Evolutionary conservation across 2,797 vertebrate species (phyloP).

Genomic region (Dicrostonyx torquatus): DNA sequence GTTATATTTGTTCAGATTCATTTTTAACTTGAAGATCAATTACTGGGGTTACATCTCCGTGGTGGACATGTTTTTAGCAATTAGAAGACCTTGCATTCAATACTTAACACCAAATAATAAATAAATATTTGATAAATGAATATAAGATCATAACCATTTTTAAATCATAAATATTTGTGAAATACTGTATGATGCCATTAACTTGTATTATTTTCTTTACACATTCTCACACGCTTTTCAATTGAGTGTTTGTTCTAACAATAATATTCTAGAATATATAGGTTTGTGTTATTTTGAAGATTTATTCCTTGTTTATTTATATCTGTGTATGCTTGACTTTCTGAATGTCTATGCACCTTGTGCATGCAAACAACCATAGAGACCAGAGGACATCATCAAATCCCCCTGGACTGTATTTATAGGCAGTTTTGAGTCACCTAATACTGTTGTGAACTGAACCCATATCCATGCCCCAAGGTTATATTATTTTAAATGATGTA

Average conservation of each 20-base stretch:
- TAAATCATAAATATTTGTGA: constrained; percentile 26
- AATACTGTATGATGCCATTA: not conserved
- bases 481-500: constrained; percentile 13
- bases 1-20: not conserved
- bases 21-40: not conserved
- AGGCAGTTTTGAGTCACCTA: no score
- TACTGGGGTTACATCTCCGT: not conserved
- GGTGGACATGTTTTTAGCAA: not conserved
- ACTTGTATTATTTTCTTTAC: constrained; percentile 17
- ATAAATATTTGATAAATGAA: not conserved
- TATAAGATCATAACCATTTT: not conserved
- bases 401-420: not conserved
- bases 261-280: not conserved
- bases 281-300: not conserved
- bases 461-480: not conserved
- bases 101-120: not conserved
- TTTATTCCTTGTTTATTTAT: not conserved
- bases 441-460: not conserved
- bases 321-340: not conserved
- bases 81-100: not conserved
- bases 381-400: not conserved
- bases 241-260: not conserved
- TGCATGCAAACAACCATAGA: not conserved
- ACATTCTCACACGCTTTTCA: not conserved
- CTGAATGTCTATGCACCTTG: not conserved